These are phyloP conservation scores for Rhinoraja longicauda DNA, from an alignment of 2,797 vertebrate species.

Conservation along the genomic window DNA sequence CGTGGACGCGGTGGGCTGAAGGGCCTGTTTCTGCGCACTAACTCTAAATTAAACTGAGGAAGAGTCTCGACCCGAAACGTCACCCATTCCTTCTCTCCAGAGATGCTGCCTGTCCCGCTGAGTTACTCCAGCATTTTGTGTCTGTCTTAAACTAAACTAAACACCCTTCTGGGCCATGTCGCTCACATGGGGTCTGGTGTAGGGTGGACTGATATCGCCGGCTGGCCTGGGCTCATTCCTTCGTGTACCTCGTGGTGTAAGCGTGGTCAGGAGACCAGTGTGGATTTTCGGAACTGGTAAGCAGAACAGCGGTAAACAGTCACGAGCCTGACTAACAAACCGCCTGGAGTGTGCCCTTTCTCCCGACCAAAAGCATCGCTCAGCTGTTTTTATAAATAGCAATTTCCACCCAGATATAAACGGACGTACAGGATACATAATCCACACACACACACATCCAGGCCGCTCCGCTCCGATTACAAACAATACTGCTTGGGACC, in stretches of 20 bases:
- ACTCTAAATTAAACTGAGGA: too few relatives aligned
- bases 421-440: neutral
- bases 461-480: neutral
- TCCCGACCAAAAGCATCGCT: neutral
- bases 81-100: too few relatives aligned
- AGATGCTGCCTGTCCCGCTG: too few relatives aligned
- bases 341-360: neutral
- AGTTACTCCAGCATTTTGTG: too few relatives aligned
- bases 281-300: neutral
- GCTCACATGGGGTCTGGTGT: neutral
- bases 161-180: neutral
- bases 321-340: neutral
- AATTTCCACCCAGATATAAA: neutral
- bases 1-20: too few relatives aligned
- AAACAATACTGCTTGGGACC: constrained; percentile 4
- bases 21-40: too few relatives aligned
- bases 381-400: constrained; percentile 24
- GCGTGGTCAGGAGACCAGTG: neutral
- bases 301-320: neutral
- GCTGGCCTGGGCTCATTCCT: neutral
- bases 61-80: too few relatives aligned
- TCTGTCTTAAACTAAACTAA: too few relatives aligned
- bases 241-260: neutral
- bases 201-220: too few relatives aligned
- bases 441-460: neutral